These are phyloP conservation scores for Pseudochaenichthys georgianus DNA, from an alignment of 2,797 vertebrate species.

Conservation along the genomic window DNA sequence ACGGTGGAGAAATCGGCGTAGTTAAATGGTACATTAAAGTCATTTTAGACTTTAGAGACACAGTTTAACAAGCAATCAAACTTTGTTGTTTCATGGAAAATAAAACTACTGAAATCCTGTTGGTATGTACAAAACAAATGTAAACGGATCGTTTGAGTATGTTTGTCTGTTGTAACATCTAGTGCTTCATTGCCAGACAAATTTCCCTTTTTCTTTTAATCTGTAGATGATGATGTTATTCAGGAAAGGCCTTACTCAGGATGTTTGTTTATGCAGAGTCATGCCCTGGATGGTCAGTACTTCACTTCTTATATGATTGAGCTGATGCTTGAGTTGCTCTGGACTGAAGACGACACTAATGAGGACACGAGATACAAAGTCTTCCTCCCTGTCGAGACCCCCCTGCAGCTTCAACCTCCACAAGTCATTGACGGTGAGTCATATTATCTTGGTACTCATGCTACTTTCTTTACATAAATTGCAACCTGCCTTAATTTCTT, in stretches of 20 bases:
- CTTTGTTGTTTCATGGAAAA: neutral
- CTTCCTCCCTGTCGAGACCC: conserved; percentile 70
- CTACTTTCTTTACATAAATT: too few species aligned
- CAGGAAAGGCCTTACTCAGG: neutral
- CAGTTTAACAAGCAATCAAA: neutral
- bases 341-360: conserved; percentile 62
- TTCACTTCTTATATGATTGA: conserved; percentile 64
- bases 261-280: conserved; percentile 65
- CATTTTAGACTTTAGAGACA: neutral
- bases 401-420: conserved; percentile 15
- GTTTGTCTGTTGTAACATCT: too few species aligned
- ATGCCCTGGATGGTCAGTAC: conserved; percentile 57
- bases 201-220: neutral
- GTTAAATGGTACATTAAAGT: too few species aligned
- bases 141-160: too few species aligned
- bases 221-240: neutral
- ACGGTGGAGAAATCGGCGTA: too few species aligned
- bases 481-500: too few species aligned
- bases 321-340: conserved; percentile 79
- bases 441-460: rapidly evolving
- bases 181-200: too few species aligned
- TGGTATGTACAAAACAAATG: too few species aligned
- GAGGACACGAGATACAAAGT: conserved; percentile 81
- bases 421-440: conserved; percentile 73
- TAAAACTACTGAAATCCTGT: neutral